Evolutionary conservation across 2,797 vertebrate species (phyloP), one percentile per base, ranked within the genome.

Genomic region (Delichon dasypus): DNA sequence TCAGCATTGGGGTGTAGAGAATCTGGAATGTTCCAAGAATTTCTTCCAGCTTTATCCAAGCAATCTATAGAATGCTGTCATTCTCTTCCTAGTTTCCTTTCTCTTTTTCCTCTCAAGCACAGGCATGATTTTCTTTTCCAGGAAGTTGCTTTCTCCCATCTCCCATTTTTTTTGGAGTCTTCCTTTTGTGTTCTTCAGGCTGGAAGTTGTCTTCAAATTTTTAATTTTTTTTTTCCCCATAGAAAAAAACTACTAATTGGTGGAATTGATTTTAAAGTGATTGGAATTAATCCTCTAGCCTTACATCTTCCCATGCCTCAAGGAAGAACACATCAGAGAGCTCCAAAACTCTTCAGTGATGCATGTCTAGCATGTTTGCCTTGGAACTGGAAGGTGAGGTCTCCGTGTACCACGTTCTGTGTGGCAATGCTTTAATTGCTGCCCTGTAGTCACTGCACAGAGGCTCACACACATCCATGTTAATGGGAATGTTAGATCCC

Each of bases 251-350:
- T 50, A 12, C 17, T 90, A 65, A 84, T 27, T 77, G 45, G 12
- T 13, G 12, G 7, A 94, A 75, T 44, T 64, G 60, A 70, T 90
- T 95, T 85, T 75, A 53, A 94, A 90, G 21, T 66, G 76, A 86
- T 66, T 86, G 51, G 70, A 92, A 81, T 70, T 10, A 90, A 75
- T 86, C 60, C 21, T 70, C 36, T 32, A 62, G 73, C 40, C 11
- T 90, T 89, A 86, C 73, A 90, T 84, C 62, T 90, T 81, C 62
- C 73, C 13, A 13, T 84, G 73, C 79, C 58, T 95, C 88, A 61
- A 84, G 61, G 34, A 88, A 75, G 34, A 92, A 58, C 42, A 58
- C 20, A 73, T 81, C 70, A 79, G 62, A 82, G 61, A 81, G 15
- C 66, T 86, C 70, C 36, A 66, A 50, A 93, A 70, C 9, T 64